These are phyloP conservation scores for Ochotona princeps DNA, from an alignment of 2,113 vertebrate species.

Conservation along the genomic window DNA sequence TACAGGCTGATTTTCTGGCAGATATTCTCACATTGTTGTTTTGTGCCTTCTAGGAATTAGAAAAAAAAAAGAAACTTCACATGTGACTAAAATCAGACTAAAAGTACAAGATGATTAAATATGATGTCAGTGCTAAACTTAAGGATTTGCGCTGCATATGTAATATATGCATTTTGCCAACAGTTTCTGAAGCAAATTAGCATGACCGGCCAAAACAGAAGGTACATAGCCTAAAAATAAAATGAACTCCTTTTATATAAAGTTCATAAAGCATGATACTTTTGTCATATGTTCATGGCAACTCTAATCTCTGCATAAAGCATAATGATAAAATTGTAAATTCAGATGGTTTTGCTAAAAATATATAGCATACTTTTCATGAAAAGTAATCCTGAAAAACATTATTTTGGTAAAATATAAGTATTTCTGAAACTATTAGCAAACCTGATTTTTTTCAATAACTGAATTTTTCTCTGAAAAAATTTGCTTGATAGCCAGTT, in stretches of 20 bases:
- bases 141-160: background rate
- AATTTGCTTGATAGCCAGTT: background rate
- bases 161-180: background rate
- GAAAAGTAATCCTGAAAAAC: background rate
- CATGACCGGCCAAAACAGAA: background rate
- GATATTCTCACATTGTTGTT: background rate
- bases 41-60: background rate
- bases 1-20: background rate
- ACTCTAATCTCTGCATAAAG: constrained; percentile 26
- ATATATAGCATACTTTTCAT: background rate
- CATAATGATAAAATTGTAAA: constrained; percentile 22
- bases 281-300: constrained; percentile 50
- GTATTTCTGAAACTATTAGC: background rate
- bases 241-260: constrained; percentile 2
- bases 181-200: constrained; percentile 21
- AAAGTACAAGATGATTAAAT: constrained; percentile 46
- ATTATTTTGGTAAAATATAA: constrained; percentile 17
- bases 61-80: background rate
- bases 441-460: background rate
- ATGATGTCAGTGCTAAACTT: background rate
- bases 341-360: constrained; percentile 23
- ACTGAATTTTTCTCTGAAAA: background rate
- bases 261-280: background rate
- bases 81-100: constrained; percentile 10
- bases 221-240: background rate